A percentile compares a stretch with the other conserved stretches of the same genome.
Conservation (phyloP, 2,113 vertebrate genomes). For the Myotis brandtii region DNA sequence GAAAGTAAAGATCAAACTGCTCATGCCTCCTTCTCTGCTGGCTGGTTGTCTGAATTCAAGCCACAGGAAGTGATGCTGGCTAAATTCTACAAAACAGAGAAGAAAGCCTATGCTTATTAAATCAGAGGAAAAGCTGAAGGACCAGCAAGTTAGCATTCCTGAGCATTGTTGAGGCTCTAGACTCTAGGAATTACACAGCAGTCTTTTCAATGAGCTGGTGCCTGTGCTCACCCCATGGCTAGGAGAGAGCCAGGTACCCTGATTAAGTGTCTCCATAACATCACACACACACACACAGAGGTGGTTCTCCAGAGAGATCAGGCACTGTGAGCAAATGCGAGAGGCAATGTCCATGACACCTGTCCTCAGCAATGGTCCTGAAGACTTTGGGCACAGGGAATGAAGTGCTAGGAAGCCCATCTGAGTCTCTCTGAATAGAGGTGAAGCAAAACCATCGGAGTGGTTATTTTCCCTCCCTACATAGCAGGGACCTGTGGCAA, state of each 20-base stretch:
- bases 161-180: neutral
- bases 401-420: neutral
- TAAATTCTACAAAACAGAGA: neutral
- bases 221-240: neutral
- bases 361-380: neutral
- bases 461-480: slow-evolving; percentile 33
- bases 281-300: neutral
- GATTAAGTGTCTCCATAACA: neutral
- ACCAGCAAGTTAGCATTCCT: neutral
- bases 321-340: neutral
- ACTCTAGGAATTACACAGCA: neutral
- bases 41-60: slow-evolving; percentile 30
- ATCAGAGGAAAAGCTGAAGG: neutral
- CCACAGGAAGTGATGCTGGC: neutral
- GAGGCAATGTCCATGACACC: too few species aligned
- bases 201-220: neutral
- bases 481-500: slow-evolving; percentile 2
- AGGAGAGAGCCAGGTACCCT: neutral
- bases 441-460: neutral
- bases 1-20: neutral
- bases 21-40: neutral
- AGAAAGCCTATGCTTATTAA: neutral
- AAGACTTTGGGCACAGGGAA: neutral
- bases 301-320: neutral
- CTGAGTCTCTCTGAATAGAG: neutral